Base-by-base conservation (phyloP, 2,888 invertebrate genomes). In the Netelia melanura region DNA sequence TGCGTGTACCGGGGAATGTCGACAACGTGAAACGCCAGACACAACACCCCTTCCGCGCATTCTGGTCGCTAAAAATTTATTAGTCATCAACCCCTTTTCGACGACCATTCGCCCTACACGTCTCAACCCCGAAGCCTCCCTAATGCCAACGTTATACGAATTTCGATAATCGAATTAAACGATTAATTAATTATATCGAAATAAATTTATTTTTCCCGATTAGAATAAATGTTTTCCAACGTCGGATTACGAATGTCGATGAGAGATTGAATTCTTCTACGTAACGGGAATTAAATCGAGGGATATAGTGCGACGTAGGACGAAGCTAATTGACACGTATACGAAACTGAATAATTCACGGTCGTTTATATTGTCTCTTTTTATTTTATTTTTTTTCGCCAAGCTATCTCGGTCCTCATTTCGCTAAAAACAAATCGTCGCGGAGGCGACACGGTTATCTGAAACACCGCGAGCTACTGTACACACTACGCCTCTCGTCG, bases 381-480 rank as follows among this genome's bases (percentile, higher is more conserved):
- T 87, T 89, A 89, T 85, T 86, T 87, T 21, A n/a, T 30, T 14
- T 17, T 30, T 61, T 88, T 90, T 91, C 89, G 88, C 89, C 88
- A 17, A 61, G 62, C 38, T 38, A 14, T 52, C 17, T 23, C 44
- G 17, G 70, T 90, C 91, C 91, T 89, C 38, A 92, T 92, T 92
- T 91, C 65, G 89, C 90, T 92, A 92, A 92, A 88, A 92, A 92
- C 91, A 92, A 92, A 92, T 91, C 90, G 91, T 91, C 90, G 89
- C 87, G 87, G 88, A 38, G 58, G 83, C 88, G 88, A 88, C 52
- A 80, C 80, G 65, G 90, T 92, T 91, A 91, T 90, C 86, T 87
- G 88, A 89, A 87, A 87, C 78, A 62, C 43, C 44, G 61, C 17
- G 30, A 62, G 67, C 70, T 52, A 68, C 61, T 70, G 48, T 61